A percentile compares a stretch with the other conserved stretches of the same genome.
Conservation (phyloP, 37 sponge, comb jelly and placozoan species). For the Oscarella lobularis region DNA sequence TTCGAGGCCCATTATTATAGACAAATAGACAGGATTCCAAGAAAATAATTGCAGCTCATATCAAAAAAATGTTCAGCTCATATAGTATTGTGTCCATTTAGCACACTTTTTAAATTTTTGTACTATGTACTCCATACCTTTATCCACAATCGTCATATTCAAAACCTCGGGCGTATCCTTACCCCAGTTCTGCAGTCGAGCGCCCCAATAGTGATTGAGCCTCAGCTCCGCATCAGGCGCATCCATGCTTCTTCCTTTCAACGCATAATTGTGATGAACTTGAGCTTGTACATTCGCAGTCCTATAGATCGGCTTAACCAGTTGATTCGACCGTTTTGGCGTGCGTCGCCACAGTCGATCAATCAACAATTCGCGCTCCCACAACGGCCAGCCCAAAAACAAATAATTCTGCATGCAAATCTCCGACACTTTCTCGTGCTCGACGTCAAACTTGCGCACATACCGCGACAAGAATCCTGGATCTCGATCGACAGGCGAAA, state of each 20-base stretch:
- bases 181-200: conserved; percentile 67
- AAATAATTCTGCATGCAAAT: conserved; percentile 51
- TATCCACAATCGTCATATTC: conserved; percentile 25
- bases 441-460: conserved; percentile 9
- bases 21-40: too few relatives aligned
- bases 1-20: too few relatives aligned
- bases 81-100: not conserved
- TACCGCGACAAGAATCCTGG: conserved; percentile 43
- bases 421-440: conserved; percentile 21
- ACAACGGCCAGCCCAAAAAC: conserved; percentile 22
- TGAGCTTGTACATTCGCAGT: conserved; percentile 20
- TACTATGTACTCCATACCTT: not conserved
- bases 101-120: not conserved
- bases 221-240: conserved; percentile 28
- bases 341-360: conserved; percentile 11
- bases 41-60: too few relatives aligned
- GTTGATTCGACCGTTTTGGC: not conserved
- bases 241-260: not conserved
- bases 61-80: too few relatives aligned
- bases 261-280: conserved; percentile 39
- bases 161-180: conserved; percentile 41
- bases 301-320: conserved; percentile 62
- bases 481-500: conserved; percentile 28
- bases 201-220: conserved; percentile 79
- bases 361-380: conserved; percentile 22